Conservation (phyloP, 2,888 invertebrate species). For the Tigriopus californicus region DNA sequence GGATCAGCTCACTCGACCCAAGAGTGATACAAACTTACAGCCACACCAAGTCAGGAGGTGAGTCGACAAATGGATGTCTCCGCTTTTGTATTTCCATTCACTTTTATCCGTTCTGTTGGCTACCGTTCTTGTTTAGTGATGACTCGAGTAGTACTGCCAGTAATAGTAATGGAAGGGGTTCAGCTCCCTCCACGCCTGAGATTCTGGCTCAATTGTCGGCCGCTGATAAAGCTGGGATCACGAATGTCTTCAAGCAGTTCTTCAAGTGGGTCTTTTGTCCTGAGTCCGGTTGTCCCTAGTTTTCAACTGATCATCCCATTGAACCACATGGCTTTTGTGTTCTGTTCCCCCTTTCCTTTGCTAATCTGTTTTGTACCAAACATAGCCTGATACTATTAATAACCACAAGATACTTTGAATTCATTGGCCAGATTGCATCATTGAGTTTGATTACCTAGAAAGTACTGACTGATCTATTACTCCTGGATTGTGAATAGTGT, state of each 20-base stretch:
- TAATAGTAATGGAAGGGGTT: background rate
- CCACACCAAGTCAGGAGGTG: conserved; percentile 1
- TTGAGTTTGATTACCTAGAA: no score
- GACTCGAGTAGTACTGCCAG: background rate
- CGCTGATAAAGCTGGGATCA: conserved; percentile 54
- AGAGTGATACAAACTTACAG: background rate
- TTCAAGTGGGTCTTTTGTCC: conserved; percentile 55
- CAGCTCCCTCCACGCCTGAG: conserved; percentile 29
- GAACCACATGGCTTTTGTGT: no score
- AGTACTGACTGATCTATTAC: no score
- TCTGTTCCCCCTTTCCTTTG: background rate
- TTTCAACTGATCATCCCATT: background rate
- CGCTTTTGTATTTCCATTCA: background rate
- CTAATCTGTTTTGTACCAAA: no score
- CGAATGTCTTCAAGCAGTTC: conserved; percentile 85
- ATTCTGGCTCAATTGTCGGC: conserved; percentile 41
- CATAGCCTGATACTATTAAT: no score
- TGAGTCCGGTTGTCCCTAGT: background rate
- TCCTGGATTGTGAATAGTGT: no score
- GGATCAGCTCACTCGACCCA: background rate
- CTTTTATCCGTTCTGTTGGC: background rate
- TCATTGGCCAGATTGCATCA: no score
- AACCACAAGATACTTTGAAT: no score
- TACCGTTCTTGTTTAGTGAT: background rate
- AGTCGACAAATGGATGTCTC: background rate